A percentile compares a stretch with the other conserved stretches of the same genome.
These are phyloP conservation scores for Hirtodrosophila alboralis DNA, from an alignment of 2,888 invertebrate genomes.

Conservation along the genomic window DNA sequence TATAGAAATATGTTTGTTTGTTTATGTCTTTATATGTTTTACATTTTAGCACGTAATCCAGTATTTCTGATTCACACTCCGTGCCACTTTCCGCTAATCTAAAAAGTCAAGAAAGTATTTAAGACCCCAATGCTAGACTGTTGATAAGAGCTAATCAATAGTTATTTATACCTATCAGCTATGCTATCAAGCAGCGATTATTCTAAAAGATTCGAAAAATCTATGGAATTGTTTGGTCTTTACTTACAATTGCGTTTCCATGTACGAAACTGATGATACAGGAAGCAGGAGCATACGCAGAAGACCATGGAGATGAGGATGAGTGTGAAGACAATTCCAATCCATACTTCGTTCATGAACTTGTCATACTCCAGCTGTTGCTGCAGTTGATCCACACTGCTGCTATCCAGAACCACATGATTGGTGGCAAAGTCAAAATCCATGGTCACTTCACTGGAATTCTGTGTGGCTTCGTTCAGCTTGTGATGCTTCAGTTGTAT, in stretches of 20 bases:
- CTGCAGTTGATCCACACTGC: slow-evolving; percentile 78
- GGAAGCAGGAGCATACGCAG: slow-evolving; percentile 87
- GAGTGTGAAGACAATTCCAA: slow-evolving; percentile 86
- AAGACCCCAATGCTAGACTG: no score
- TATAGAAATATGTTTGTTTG: no score
- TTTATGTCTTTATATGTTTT: background rate
- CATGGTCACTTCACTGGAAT: slow-evolving; percentile 56
- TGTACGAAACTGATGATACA: slow-evolving; percentile 87
- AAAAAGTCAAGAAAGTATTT: no score
- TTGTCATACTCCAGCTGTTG: slow-evolving; percentile 85
- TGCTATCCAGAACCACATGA: slow-evolving; percentile 79
- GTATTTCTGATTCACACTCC: no score
- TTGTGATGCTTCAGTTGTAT: slow-evolving; percentile 73
- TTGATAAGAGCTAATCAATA: slow-evolving; percentile 18
- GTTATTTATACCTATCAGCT: background rate
- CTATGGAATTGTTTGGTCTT: slow-evolving; percentile 2
- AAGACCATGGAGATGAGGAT: slow-evolving; percentile 87
- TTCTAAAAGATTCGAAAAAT: no score
- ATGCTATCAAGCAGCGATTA: background rate
- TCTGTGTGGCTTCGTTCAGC: slow-evolving; percentile 40
- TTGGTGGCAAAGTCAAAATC: slow-evolving; percentile 73
- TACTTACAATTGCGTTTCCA: slow-evolving; percentile 87
- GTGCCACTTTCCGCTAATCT: no score
- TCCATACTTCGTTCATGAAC: slow-evolving; percentile 87
- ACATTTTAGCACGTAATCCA: slow-evolving; percentile 37